Evolutionary conservation across 2,113 vertebrate species (phyloP), one percentile per base, ranked within the genome.

Genomic region (Hyla sarda): DNA sequence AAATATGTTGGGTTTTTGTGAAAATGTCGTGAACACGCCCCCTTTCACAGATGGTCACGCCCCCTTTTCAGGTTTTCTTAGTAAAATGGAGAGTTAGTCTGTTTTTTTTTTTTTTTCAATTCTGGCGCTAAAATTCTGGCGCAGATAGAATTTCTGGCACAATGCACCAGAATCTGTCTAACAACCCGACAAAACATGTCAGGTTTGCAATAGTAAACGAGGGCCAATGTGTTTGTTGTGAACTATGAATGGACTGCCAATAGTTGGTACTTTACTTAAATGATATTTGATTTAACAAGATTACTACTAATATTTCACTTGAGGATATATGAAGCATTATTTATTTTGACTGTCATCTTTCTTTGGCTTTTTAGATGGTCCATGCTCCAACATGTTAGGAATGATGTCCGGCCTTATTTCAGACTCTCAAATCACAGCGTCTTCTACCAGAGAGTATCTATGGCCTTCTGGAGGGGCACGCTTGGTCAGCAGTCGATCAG

Each of bases 391-490:
- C 92, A 95, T 99, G 92, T 94, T 99, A 82, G 98, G 98, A 54
- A 97, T 99, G 98, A 92, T 99, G 87, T 99, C 98, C 0, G 98
- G 98, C 12, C 94, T 97, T 72, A 96, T 99, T 14, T 92, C 97
- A 0, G 98, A 99, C 88, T 93, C 97, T 0, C 98, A 99, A 93
- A 98, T 99, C 91, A 96, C 96, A 0, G 96, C 97, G 2, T 99
- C 98, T 47, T 99, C 98, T 76, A 96, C 95, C 89, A 93, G 97
- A 79, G 96, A 98, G 89, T 97, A 98, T 58, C 97, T 98, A 74
- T 98, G 98, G 94, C 96, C 95, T 79, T 95, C 97, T 89, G 96
- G 97, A 2, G 93, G 95, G 0, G 97, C 98, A 41, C 96, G 98
- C 50, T 93, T 99, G 86, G 96, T 99, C 89, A 97, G 97, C 93